A percentile compares a stretch with the other conserved stretches of the same genome.
Conservation (phyloP, 53 echinoderm and acorn worm species). For the Echinometra lucunter region DNA sequence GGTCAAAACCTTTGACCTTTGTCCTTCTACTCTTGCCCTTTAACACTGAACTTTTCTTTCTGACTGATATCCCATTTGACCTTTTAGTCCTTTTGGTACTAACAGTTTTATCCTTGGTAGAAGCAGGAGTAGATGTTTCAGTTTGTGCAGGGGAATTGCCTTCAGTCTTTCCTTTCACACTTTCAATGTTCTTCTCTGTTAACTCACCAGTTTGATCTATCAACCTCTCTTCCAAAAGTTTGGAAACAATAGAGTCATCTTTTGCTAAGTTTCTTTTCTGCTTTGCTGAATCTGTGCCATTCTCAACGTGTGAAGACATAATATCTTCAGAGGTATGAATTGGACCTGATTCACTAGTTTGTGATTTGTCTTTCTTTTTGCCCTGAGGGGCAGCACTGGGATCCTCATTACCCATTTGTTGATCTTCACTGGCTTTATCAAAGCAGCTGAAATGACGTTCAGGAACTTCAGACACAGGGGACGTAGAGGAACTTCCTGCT, state of each 20-base stretch:
- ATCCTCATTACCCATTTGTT: background rate
- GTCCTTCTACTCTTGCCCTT: constrained; percentile 56
- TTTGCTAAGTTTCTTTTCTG: background rate
- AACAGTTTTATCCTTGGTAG: constrained; percentile 32
- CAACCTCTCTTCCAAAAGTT: background rate
- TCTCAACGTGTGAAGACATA: background rate
- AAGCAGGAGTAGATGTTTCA: background rate
- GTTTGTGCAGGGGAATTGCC: background rate
- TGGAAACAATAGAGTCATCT: background rate
- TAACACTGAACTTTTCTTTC: constrained; percentile 18
- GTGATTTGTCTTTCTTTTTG: background rate
- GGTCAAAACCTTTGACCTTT: constrained; percentile 44
- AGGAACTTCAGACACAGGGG: constrained; percentile 58
- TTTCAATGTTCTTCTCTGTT: background rate
- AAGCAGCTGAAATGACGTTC: constrained; percentile 89
- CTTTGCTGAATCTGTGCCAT: background rate
- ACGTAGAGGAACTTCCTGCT: constrained; percentile 59
- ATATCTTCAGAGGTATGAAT: background rate
- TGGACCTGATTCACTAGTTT: background rate
- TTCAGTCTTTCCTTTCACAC: background rate
- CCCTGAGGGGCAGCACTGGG: background rate
- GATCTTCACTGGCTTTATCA: constrained; percentile 16
- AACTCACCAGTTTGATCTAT: background rate
- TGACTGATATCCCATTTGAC: constrained; percentile 29
- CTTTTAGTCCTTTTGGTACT: constrained; percentile 63